A percentile compares a stretch with the other conserved stretches of the same genome.
These are phyloP conservation scores for Esperia sulphurella DNA, from an alignment of 2,888 invertebrate species.

Conservation along the genomic window DNA sequence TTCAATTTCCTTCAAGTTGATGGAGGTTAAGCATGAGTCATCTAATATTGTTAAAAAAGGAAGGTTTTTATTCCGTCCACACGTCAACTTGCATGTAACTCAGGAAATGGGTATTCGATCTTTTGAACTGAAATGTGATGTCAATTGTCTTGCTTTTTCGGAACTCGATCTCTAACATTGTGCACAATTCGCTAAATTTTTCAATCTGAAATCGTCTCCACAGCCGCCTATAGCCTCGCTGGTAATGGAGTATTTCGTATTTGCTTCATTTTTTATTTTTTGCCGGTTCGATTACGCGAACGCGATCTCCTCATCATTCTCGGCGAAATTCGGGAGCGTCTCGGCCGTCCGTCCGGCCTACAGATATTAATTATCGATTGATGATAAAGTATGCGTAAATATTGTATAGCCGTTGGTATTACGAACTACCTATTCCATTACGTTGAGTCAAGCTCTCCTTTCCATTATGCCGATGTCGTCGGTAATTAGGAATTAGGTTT, in stretches of 20 bases:
- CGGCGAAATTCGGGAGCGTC: slow-evolving; percentile 78
- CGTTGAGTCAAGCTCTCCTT: slow-evolving; percentile 21
- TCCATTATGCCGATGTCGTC: slow-evolving; percentile 8
- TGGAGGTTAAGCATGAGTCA: too few relatives aligned
- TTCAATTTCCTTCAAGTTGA: too few relatives aligned
- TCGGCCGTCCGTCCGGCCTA: slow-evolving; percentile 58
- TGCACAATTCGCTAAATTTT: neutral
- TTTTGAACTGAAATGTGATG: too few relatives aligned
- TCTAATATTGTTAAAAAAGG: too few relatives aligned
- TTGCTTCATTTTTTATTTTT: slow-evolving; percentile 79
- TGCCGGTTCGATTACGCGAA: slow-evolving; percentile 77
- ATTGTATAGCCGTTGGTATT: slow-evolving; percentile 33
- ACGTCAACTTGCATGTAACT: too few relatives aligned
- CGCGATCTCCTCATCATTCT: slow-evolving; percentile 74
- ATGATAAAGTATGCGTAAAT: slow-evolving; percentile 72
- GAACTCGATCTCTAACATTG: too few relatives aligned
- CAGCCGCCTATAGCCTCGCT: slow-evolving; percentile 35
- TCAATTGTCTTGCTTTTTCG: too few relatives aligned
- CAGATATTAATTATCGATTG: slow-evolving; percentile 79
- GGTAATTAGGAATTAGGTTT: too few relatives aligned
- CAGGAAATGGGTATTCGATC: too few relatives aligned
- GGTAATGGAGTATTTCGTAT: slow-evolving; percentile 79
- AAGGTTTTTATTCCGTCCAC: too few relatives aligned
- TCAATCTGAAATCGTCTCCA: slow-evolving; percentile 42
- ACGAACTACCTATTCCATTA: slow-evolving; percentile 23